A percentile compares a stretch with the other conserved stretches of the same genome.
phyloP scores from a whole-genome alignment of 2,113 vertebrate species.

The Gorsachius goisagi region DNA sequence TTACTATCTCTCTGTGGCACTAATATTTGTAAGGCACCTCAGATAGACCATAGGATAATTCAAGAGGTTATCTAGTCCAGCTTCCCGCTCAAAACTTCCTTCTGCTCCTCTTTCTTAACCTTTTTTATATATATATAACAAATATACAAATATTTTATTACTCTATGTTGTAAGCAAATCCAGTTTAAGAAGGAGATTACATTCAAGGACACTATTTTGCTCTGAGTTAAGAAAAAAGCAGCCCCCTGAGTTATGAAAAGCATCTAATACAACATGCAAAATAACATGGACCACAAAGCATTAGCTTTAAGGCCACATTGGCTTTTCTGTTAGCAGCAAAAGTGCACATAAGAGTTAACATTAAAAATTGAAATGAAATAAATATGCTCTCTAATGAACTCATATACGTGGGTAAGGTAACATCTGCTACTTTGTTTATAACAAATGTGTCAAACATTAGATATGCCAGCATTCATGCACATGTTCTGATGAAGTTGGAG shows the following conservation, averaged over 20 bases:
- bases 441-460: conserved; percentile 66
- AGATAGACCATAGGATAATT: neutral
- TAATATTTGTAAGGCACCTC: neutral
- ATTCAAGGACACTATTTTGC: neutral
- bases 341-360: conserved; percentile 49
- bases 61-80: neutral
- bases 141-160: neutral
- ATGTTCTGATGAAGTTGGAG: conserved; percentile 12
- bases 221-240: neutral
- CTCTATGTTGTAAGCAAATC: neutral
- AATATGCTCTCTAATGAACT: conserved; percentile 56
- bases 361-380: conserved; percentile 30
- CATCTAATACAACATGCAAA: neutral
- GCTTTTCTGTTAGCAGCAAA: neutral
- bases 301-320: neutral
- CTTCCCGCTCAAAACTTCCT: neutral
- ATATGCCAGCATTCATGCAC: conserved; percentile 41
- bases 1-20: neutral
- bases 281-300: neutral
- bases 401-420: conserved; percentile 68
- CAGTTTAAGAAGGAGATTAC: neutral
- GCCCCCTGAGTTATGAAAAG: neutral
- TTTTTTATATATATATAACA: neutral
- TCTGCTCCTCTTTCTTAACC: neutral
- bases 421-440: conserved; percentile 68